phyloP scores from a whole-genome alignment of 2,797 vertebrate species.

The Epinephelus awoara region DNA sequence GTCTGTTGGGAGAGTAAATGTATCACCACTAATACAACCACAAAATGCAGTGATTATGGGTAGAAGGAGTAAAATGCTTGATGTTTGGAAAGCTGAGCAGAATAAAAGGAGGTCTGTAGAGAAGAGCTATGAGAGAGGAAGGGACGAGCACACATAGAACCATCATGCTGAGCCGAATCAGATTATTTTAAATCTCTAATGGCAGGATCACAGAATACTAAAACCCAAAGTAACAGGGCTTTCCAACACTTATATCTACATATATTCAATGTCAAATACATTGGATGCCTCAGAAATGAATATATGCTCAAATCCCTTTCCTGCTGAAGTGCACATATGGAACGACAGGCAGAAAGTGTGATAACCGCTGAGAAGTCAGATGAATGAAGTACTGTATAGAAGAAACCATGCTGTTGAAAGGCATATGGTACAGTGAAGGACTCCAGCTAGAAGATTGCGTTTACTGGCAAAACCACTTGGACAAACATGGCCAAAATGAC shows the following conservation, averaged over 20 bases:
- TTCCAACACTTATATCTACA: not conserved
- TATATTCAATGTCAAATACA: slow-evolving; percentile 3
- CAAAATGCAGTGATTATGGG: not conserved
- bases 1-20: not conserved
- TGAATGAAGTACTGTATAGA: slow-evolving; percentile 12
- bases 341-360: slow-evolving; percentile 33
- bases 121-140: slow-evolving; percentile 13
- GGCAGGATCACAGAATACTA: slow-evolving; percentile 17
- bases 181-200: slow-evolving; percentile 44
- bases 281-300: slow-evolving; percentile 1
- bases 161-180: slow-evolving; percentile 36
- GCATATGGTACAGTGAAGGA: slow-evolving; percentile 49
- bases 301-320: not conserved
- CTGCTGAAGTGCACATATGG: slow-evolving; percentile 37
- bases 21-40: not conserved
- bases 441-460: slow-evolving; percentile 4
- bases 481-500: slow-evolving; percentile 37
- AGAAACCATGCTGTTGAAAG: slow-evolving; percentile 40
- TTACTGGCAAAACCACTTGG: slow-evolving; percentile 27
- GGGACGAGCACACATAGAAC: not conserved
- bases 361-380: slow-evolving; percentile 40
- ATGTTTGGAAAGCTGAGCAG: slow-evolving; percentile 20
- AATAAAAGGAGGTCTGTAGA: slow-evolving; percentile 17
- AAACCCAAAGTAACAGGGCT: slow-evolving; percentile 13
- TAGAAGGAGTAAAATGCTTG: not conserved